Base-by-base conservation (phyloP, 1,140 invertebrate species). In the Andricus grossulariae region DNA sequence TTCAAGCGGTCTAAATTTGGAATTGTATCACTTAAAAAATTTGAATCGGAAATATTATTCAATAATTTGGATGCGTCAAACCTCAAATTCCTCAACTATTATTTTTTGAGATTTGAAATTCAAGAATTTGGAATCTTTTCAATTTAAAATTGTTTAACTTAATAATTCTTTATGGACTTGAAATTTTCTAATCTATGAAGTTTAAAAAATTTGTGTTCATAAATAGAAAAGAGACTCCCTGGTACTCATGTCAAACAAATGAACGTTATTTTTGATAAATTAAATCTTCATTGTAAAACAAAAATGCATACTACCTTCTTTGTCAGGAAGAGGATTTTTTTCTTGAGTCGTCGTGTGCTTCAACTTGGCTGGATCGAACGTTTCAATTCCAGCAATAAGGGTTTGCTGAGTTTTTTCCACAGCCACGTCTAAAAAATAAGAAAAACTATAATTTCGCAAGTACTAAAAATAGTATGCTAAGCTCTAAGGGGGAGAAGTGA, bases 271-370 rank as follows among this genome's bases (percentile, higher is more conserved):
- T 45, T 11, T 70, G 55, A 76, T 76, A 73, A 21, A 12, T 7
- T 18, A 54, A 50, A 73, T 18, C 4, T 16, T 74, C 50, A 73
- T 15, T 72, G 57, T 13, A 49, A 15, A 49, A 71, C 15, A 5
- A 5, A 54, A 71, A 1, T 66, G 71, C 73, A 54, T 39, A 89
- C 91, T 93, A 99, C 97, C 97, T 93, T 97, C 96, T 94, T 98
- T 97, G 88, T 97, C 97, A 60, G 98, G 98, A 84, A 99, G 94
- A 57, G 96, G 94, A 90, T 98, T 97, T 91, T 99, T 99, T 89
- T 98, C 97, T 85, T 97, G 93, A 50, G 97, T 98, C 90, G 97
- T 95, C 25, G 97, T 97, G 88, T 97, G 97, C 92, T 98, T 98
- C 89, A 99, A 92, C 88, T 95, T 95, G 77, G 92, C 94, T 60